Evolutionary conservation across 1,140 invertebrate species (phyloP), one percentile per base, ranked within the genome.

Genomic region (Asbolus verrucosus): DNA sequence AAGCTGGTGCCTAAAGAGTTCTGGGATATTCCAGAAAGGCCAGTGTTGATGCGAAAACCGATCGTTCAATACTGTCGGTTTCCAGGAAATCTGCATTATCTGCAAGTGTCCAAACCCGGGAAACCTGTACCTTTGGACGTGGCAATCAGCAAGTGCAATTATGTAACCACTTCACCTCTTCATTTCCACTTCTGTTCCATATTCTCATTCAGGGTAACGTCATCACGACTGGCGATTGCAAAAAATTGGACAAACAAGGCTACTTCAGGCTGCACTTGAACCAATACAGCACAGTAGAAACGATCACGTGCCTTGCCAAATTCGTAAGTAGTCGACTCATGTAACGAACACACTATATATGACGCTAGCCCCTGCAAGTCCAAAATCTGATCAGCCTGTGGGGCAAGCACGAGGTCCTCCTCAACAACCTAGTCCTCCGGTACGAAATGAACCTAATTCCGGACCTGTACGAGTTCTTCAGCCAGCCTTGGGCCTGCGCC

Each of bases 251-350:
- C n/a, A 46, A 66, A 9, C 78, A 78, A 67, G 80, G 80, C 14
- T 89, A 87, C 73, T 90, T 90, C 75, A 80, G 85, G 24, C 75
- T 90, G 11, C 84, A 85, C 72, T 75, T 90, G 16, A 86, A 89
- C 76, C 73, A 75, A 5, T 79, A 82, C 30, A 83, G 85, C 46
- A 79, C 78, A 11, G 81, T 91, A 2, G 85, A 87, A 67, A 80
- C 83, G 0, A 79, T 89, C 19, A 87, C 85, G 0, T 90, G 89
- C 70, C 78, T 88, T 6, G 84, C 84, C 0, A 84, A 82, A 77
- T 83, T 84, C 68, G 83, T 84, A 70, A 76, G 70, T 75, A 66
- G 33, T 11, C 13, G 6, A 65, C 9, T n/a, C n/a, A n/a, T n/a
- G n/a, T n/a, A n/a, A n/a, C n/a, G n/a, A n/a, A n/a, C n/a, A n/a